These are phyloP conservation scores for Prietella phreatophila DNA, from an alignment of 2,113 vertebrate species.

Conservation along the genomic window DNA sequence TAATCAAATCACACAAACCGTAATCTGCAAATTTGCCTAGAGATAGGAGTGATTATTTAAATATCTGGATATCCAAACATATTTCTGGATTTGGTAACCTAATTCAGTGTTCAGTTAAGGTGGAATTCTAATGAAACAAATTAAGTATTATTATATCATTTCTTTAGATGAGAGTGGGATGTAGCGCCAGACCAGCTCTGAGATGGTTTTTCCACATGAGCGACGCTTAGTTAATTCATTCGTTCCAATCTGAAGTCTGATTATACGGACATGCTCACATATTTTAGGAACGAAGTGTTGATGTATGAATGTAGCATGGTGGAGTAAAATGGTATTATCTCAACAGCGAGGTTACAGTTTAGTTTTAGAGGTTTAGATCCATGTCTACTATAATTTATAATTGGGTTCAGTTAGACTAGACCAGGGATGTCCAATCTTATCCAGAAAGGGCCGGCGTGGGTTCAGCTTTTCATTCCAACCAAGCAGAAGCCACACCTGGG, in stretches of 20 bases:
- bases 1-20: conserved; percentile 25
- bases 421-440: too few relatives aligned
- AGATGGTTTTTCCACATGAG: too few relatives aligned
- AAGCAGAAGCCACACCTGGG: too few relatives aligned
- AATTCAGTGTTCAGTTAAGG: background rate
- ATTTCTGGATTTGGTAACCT: background rate
- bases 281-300: background rate
- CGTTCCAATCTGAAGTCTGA: background rate
- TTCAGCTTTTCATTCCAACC: too few relatives aligned
- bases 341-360: background rate
- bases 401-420: background rate
- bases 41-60: background rate
- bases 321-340: background rate
- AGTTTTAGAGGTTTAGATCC: background rate
- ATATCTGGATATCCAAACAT: background rate
- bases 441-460: too few relatives aligned
- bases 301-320: background rate
- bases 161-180: too few relatives aligned
- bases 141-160: background rate
- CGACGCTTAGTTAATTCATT: background rate
- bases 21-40: background rate
- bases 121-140: background rate
- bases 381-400: background rate
- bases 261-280: background rate
- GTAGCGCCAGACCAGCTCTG: too few relatives aligned